Conservation (phyloP, 2,113 vertebrate species). For the Meleagris gallopavo region DNA sequence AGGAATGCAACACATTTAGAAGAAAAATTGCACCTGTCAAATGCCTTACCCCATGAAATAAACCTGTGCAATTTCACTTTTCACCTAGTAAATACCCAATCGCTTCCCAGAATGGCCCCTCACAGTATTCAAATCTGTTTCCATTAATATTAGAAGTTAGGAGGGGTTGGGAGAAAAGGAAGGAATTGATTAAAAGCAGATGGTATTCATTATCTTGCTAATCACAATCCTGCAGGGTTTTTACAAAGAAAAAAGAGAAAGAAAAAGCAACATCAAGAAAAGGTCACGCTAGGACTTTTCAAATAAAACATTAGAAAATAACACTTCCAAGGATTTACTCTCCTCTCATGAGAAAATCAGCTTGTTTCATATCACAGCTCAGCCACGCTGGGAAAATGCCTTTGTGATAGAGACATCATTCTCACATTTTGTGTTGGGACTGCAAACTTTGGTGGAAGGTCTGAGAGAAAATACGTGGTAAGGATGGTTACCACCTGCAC, state of each 20-base stretch:
- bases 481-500: not conserved
- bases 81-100: conserved; percentile 85
- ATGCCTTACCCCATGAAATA: conserved; percentile 76
- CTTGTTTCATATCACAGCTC: conserved; percentile 60
- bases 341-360: conserved; percentile 57
- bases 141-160: conserved; percentile 83
- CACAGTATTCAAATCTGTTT: conserved; percentile 82
- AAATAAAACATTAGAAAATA: conserved; percentile 72
- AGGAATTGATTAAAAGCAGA: conserved; percentile 83
- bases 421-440: conserved; percentile 43
- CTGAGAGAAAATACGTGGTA: conserved; percentile 16
- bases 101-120: conserved; percentile 77
- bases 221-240: conserved; percentile 75
- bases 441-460: not conserved
- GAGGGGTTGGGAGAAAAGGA: conserved; percentile 81
- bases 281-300: conserved; percentile 71
- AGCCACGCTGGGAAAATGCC: conserved; percentile 40
- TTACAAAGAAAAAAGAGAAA: conserved; percentile 47
- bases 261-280: conserved; percentile 69
- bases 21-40: conserved; percentile 86
- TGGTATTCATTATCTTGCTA: conserved; percentile 82
- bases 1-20: conserved; percentile 77
- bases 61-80: conserved; percentile 83
- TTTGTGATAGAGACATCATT: conserved; percentile 59
- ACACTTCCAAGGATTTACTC: conserved; percentile 63